Base-by-base conservation (phyloP, 2,113 vertebrate genomes). In the Ptychochromis oligacanthus region DNA sequence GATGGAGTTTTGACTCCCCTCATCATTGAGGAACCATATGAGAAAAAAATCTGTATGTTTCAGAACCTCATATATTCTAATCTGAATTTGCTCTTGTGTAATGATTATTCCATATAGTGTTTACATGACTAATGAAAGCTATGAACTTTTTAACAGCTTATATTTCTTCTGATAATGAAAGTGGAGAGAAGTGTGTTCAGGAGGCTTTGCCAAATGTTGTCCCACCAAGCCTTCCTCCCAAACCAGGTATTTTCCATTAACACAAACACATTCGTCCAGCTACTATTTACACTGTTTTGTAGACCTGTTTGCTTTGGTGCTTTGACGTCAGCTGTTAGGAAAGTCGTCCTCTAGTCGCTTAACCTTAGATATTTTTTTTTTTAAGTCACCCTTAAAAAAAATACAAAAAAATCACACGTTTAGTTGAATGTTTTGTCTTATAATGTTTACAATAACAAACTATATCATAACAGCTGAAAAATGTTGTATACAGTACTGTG, bases 31-130 rank as follows among this genome's bases (percentile, higher is more conserved):
- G 93, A 93, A 6, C 38, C 89, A 11, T 98, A 97, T 1, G 95
- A 96, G 10, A 90, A 94, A 56, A 95, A 60, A 55, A 92, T 97
- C 62, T 94, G 97, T 98, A 93, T 15, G 95, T 90, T n/a, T 34
- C 2, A 20, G 56, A 80, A 56, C 22, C 22, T 3, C 3, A 22
- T 20, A 5, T 28, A 36, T 49, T 49, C 59, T 40, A 4, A 5
- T 36, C 6, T 17, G 22, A 36, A 7, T 18, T 57, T 28, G 28
- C 38, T 22, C 3, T 28, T 1, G 2, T 77, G 20, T 24, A 18
- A 4, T 58, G 24, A 13, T 76, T 61, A 59, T 52, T 26, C 17
- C 17, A 28, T 11, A 20, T 14, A 43, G 12, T 1, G 5, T 46
- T 20, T 1, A 13, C 43, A 18, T 6, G n/a, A 40, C 12, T 79